Conservation (phyloP, 2,113 vertebrate genomes). For the Danio rerio region DNA sequence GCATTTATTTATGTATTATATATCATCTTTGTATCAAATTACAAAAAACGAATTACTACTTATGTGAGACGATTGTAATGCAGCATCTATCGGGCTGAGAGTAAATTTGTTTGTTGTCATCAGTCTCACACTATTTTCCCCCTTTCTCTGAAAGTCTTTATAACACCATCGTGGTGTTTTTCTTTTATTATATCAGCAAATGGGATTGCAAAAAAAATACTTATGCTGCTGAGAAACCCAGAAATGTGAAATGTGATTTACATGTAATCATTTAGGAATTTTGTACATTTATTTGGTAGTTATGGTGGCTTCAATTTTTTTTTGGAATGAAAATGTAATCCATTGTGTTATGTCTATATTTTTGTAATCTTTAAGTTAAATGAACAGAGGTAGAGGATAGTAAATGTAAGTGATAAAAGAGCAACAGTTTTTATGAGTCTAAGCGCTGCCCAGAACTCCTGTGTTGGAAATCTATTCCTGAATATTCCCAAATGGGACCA, state of each 20-base stretch:
- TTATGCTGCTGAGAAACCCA: neutral
- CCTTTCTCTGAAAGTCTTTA: too few relatives aligned
- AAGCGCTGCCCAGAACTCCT: constrained; percentile 19
- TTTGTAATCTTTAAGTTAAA: neutral
- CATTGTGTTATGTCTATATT: neutral
- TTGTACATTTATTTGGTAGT: neutral
- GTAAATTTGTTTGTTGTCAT: too few relatives aligned
- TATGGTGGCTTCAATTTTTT: too few relatives aligned
- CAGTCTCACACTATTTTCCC: too few relatives aligned
- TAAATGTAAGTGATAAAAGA: constrained; percentile 9
- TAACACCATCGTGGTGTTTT: neutral
- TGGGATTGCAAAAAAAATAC: neutral
- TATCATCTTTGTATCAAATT: too few relatives aligned
- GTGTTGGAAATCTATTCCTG: constrained; percentile 41
- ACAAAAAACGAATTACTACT: too few relatives aligned
- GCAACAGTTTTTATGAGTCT: neutral
- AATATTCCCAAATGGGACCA: constrained; percentile 63
- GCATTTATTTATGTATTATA: too few relatives aligned
- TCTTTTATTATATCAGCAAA: too few relatives aligned
- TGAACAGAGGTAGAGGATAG: neutral
- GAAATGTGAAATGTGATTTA: neutral
- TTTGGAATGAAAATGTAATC: neutral
- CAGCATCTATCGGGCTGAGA: too few relatives aligned
- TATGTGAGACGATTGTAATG: too few relatives aligned
- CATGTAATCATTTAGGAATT: neutral